Conservation (phyloP, 2,888 invertebrate species). For the Drosophila kokeensis region DNA sequence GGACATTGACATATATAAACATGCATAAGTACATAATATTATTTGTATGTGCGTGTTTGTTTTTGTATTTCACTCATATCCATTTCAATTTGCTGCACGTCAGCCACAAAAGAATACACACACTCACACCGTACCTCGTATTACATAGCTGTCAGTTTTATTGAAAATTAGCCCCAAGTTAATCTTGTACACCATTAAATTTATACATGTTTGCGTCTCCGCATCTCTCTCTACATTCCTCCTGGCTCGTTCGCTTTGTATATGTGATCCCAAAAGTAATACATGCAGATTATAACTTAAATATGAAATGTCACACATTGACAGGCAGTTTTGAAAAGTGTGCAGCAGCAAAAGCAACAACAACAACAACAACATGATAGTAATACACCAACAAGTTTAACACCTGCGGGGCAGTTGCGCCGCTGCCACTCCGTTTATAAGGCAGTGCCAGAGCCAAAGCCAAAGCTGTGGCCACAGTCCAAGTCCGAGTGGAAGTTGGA, state of each 20-base stretch:
- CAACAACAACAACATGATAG: constrained; percentile 39
- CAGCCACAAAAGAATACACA: constrained; percentile 59
- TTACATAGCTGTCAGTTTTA: constrained; percentile 77
- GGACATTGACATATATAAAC: constrained; percentile 37
- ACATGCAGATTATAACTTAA: constrained; percentile 81
- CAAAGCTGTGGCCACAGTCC: constrained; percentile 17
- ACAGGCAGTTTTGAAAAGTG: constrained; percentile 81
- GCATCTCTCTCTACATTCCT: constrained; percentile 10
- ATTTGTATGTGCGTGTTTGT: constrained; percentile 44
- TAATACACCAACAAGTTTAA: constrained; percentile 70
- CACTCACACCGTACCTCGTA: constrained; percentile 38
- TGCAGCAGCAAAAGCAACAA: constrained; percentile 58
- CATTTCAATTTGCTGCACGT: constrained; percentile 65
- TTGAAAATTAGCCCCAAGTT: constrained; percentile 80
- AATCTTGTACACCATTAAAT: constrained; percentile 78
- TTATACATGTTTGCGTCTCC: constrained; percentile 54
- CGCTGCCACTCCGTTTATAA: constrained; percentile 73
- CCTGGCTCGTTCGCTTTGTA: constrained; percentile 1
- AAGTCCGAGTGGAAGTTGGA: constrained; percentile 37
- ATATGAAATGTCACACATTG: constrained; percentile 82
- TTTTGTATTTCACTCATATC: constrained; percentile 52
- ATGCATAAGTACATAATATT: constrained; percentile 24
- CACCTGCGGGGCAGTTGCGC: constrained; percentile 62
- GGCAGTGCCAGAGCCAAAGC: constrained; percentile 35
- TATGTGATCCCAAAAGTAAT: constrained; percentile 64